Percentiles rank a stretch among this genome's conserved stretches.
Evolutionary conservation across 2,888 invertebrate species (phyloP).

Genomic region (Criorhina ranunculi): DNA sequence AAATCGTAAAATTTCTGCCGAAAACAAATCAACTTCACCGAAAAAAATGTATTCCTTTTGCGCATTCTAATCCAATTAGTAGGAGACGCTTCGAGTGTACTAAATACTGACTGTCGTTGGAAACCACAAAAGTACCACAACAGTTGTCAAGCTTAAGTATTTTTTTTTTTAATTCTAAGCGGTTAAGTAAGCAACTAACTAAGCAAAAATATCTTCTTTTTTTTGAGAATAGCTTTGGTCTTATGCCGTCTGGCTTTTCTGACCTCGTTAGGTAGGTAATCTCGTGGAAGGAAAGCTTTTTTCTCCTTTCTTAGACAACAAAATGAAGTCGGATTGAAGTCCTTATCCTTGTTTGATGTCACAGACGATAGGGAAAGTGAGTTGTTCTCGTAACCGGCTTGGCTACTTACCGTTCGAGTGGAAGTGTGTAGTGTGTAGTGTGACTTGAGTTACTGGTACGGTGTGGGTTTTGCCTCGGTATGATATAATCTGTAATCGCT

Average conservation of each 20-base stretch:
- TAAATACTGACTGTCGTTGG: conserved; percentile 62
- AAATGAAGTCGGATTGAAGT: conserved; percentile 53
- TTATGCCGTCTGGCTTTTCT: conserved; percentile 73
- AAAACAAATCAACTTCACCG: conserved; percentile 4
- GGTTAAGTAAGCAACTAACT: conserved; percentile 70
- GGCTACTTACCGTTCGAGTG: conserved; percentile 31
- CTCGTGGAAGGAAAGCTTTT: conserved; percentile 71
- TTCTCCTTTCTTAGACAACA: conserved; percentile 32
- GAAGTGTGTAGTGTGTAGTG: conserved; percentile 8
- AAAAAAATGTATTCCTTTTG: conserved; percentile 17
- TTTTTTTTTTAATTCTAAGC: conserved; percentile 64
- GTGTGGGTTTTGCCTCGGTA: conserved; percentile 19
- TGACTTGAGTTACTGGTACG: conserved; percentile 27
- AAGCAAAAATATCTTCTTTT: conserved; percentile 17
- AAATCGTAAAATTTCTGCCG: conserved; percentile 35
- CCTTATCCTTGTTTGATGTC: conserved; percentile 45
- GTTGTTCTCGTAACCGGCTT: conserved; percentile 63
- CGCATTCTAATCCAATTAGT: conserved; percentile 71
- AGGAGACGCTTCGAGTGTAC: conserved; percentile 35
- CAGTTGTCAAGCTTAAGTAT: conserved; percentile 65
- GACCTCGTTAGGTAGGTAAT: conserved; percentile 75
- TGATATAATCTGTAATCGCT: conserved; percentile 70
- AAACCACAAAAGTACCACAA: conserved; percentile 73
- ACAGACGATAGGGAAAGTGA: conserved; percentile 14
- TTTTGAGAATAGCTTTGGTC: conserved; percentile 2